A percentile compares a stretch with the other conserved stretches of the same genome.
phyloP scores from a whole-genome alignment of 2,888 invertebrate species.

The Xanthia togata region DNA sequence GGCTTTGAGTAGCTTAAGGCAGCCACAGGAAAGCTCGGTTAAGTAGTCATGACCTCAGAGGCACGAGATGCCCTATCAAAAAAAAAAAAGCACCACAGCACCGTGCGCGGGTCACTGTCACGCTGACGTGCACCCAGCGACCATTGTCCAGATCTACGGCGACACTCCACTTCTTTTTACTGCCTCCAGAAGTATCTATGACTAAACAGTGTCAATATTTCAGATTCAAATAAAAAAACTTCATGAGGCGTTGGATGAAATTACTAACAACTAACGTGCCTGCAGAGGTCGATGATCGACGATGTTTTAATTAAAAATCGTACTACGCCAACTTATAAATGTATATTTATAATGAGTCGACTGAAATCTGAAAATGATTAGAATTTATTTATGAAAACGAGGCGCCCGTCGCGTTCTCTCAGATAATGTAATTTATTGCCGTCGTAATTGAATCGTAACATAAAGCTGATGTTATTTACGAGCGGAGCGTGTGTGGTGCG shows the following conservation, averaged over 20 bases:
- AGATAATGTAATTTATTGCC: constrained; percentile 48
- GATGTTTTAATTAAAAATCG: constrained; percentile 25
- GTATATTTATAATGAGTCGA: constrained; percentile 23
- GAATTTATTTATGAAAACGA: constrained; percentile 41
- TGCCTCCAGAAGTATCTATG: neutral
- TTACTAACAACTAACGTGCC: neutral
- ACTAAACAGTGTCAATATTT: neutral
- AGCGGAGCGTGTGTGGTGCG: constrained; percentile 20
- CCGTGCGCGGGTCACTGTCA: neutral
- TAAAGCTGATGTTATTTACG: constrained; percentile 57
- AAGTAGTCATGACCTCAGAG: no score
- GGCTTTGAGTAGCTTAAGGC: no score
- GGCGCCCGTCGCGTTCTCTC: constrained; percentile 17
- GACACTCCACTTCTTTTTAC: neutral
- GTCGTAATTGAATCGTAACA: constrained; percentile 61
- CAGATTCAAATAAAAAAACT: no score
- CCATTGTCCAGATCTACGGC: neutral
- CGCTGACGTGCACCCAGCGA: neutral
- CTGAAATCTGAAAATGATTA: constrained; percentile 44
- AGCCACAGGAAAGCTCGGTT: no score
- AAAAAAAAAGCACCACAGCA: no score
- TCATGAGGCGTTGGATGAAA: neutral
- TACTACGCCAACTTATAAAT: constrained; percentile 4
- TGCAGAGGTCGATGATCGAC: constrained; percentile 33
- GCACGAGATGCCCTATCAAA: no score